Evolutionary conservation across 2,113 vertebrate species (phyloP), one percentile per base, ranked within the genome.

Genomic region (Phylloscopus trochiloides): DNA sequence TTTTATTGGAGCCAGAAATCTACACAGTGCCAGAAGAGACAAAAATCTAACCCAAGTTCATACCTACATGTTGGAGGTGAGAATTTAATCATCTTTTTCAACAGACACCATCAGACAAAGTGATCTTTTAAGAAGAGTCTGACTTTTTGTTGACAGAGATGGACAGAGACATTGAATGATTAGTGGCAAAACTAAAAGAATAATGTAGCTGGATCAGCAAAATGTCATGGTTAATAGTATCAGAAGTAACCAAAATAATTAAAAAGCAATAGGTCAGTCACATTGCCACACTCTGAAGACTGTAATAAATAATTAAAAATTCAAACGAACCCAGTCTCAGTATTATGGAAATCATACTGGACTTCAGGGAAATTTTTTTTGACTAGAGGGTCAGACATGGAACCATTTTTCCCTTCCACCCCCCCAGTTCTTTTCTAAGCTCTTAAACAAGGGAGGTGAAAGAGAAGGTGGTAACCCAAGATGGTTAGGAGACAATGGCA

Each of bases 301-400:
- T 95, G 96, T 94, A 88, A 92, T 97, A 97, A 97, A 94, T 97
- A 94, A 97, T 98, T 97, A 98, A 97, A 97, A 97, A 98, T 97
- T 97, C 58, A 96, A 97, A 96, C 94, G 72, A 94, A 95, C 92
- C 83, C 66, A 89, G 75, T 45, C 54, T 90, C 96, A 95, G 93
- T 91, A n/a, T 89, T 95, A 97, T 63, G 95, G 94, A 96, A 97
- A 97, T 94, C 77, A 92, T 96, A 95, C n/a, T n/a, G 34, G 74
- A 95, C 48, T 96, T 95, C 29, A 91, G 82, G 76, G 74, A 78
- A 94, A 40, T 81, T 88, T 95, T 97, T 97, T 97, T 93, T 93
- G 38, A 71, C 40, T 90, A 70, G 62, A 57, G 45, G 55, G 55
- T 91, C 86, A 94, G 50, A 80, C 47, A 81, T 40, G 84, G 0